A percentile compares a stretch with the other conserved stretches of the same genome.
phyloP scores from a whole-genome alignment of 2,113 vertebrate species.

The Microtus pennsylvanicus region DNA sequence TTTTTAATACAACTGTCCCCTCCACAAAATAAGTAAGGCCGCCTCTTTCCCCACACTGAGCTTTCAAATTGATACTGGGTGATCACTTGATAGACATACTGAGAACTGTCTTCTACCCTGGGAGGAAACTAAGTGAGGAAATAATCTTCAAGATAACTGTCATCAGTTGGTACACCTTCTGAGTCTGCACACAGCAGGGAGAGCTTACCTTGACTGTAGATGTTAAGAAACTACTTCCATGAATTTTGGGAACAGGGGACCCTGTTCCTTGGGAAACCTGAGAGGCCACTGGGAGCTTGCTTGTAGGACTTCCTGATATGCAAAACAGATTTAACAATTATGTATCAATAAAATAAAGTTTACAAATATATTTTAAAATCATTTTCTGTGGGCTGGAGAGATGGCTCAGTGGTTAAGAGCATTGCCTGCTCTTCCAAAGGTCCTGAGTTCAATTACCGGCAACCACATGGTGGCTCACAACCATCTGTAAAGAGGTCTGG shows the following conservation, averaged over 20 bases:
- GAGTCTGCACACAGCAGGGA: not conserved
- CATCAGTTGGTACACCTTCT: not conserved
- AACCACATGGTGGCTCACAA: no score
- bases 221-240: conserved; percentile 93
- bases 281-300: conserved; percentile 89
- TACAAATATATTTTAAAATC: conserved; percentile 57
- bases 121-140: not conserved
- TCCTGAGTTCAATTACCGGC: no score
- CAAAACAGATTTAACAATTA: conserved; percentile 57
- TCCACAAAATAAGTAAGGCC: not conserved
- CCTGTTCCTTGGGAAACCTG: conserved; percentile 90
- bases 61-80: not conserved
- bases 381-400: no score
- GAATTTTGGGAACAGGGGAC: conserved; percentile 95
- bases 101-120: not conserved
- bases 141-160: not conserved
- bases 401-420: no score
- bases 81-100: not conserved
- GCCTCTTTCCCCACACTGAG: not conserved
- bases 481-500: no score
- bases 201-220: conserved; percentile 94
- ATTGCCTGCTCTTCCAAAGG: no score
- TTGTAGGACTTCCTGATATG: conserved; percentile 92
- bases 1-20: conserved; percentile 15
- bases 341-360: conserved; percentile 30